These are phyloP conservation scores for Folsomia manolachei DNA, from an alignment of 2,888 invertebrate genomes.

Conservation along the genomic window DNA sequence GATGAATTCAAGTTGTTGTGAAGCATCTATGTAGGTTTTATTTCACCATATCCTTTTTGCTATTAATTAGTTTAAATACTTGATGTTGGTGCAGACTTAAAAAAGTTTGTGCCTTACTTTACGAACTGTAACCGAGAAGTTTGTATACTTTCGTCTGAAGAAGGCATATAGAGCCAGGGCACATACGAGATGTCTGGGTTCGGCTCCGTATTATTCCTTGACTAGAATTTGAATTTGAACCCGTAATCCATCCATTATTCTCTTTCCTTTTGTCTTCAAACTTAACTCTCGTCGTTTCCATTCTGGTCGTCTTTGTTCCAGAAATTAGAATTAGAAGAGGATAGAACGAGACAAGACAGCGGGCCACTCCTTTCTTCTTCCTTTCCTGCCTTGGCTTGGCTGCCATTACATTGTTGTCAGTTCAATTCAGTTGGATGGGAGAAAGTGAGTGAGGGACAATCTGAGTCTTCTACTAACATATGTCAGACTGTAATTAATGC, in stretches of 20 bases:
- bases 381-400: not conserved
- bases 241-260: conserved; percentile 2
- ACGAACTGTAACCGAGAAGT: no score
- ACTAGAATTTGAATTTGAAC: not conserved
- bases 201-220: not conserved
- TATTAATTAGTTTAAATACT: not conserved
- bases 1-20: no score
- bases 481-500: conserved; percentile 42
- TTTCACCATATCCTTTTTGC: not conserved
- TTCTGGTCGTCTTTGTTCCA: not conserved
- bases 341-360: not conserved
- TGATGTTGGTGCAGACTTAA: not conserved
- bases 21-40: no score
- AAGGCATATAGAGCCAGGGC: no score
- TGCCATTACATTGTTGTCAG: no score
- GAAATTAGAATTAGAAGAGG: conserved; percentile 1
- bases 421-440: no score
- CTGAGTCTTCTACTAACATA: conserved; percentile 30
- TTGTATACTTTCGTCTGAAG: no score
- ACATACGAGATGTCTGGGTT: not conserved
- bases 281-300: not conserved
- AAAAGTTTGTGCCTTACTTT: not conserved
- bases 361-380: not conserved
- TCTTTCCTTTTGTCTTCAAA: not conserved
- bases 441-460: conserved; percentile 18